Conservation (phyloP, 2,113 vertebrate species). For the pig (Sus scrofa) region DNA sequence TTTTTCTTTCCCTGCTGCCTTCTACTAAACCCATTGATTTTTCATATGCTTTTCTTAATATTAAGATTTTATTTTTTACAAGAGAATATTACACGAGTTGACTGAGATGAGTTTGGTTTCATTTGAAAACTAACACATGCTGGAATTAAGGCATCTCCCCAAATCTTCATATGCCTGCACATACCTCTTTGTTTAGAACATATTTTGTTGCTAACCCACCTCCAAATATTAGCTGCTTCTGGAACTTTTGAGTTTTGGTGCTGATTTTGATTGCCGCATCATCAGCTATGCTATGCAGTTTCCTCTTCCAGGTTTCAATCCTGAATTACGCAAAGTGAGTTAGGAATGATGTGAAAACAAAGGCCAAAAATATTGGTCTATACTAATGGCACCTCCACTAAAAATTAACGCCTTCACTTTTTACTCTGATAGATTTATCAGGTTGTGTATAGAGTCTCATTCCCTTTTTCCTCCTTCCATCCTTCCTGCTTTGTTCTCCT, state of each 20-base stretch:
- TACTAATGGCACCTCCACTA: not conserved
- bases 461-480: not conserved
- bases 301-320: not conserved
- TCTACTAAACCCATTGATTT: slow-evolving; percentile 3
- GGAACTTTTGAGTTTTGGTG: slow-evolving; percentile 3
- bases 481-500: not conserved
- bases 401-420: not conserved
- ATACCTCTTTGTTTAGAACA: not conserved
- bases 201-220: not conserved
- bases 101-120: slow-evolving; percentile 21
- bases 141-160: not conserved
- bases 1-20: slow-evolving; percentile 23
- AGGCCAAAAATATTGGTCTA: not conserved
- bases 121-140: not conserved
- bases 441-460: not conserved
- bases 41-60: not conserved
- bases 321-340: slow-evolving; percentile 11
- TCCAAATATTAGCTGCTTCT: slow-evolving; percentile 36
- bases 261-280: slow-evolving; percentile 5
- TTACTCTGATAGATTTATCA: not conserved
- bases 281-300: not conserved
- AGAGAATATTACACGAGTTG: not conserved
- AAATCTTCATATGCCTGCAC: not conserved
- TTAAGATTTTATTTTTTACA: not conserved
- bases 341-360: not conserved